Conservation (phyloP, 2,113 vertebrate genomes). For the Progne subis region DNA sequence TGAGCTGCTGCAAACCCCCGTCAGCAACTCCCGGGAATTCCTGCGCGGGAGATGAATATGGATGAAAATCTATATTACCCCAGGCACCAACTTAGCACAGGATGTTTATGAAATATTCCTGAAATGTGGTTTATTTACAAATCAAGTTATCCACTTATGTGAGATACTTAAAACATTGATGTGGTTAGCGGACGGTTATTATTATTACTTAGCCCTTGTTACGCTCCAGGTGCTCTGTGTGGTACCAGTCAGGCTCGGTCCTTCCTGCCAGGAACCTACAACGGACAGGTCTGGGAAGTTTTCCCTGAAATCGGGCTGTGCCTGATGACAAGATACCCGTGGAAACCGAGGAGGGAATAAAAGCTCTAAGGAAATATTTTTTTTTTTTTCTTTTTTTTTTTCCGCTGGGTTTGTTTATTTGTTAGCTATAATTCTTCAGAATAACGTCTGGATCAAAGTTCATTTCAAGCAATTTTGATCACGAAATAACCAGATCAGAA, state of each 20-base stretch:
- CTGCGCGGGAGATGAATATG: constrained; percentile 46
- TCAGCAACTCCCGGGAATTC: constrained; percentile 34
- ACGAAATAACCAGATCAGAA: not conserved
- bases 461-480: constrained; percentile 11
- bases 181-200: constrained; percentile 34
- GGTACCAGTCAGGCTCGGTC: not conserved
- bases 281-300: not conserved
- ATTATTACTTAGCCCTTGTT: constrained; percentile 45
- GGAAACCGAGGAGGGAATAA: not conserved
- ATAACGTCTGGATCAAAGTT: not conserved
- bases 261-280: not conserved
- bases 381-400: not conserved
- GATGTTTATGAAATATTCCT: constrained; percentile 58
- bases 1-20: not conserved
- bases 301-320: fast-evolving
- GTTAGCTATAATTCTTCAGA: not conserved
- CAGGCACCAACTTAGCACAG: constrained; percentile 36
- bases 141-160: constrained; percentile 27
- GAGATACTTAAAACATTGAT: not conserved
- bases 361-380: not conserved
- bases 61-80: constrained; percentile 63
- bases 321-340: not conserved
- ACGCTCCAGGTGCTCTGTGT: not conserved
- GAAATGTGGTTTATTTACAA: constrained; percentile 56
- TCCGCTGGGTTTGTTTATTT: not conserved